These are phyloP conservation scores for Coronaproctus castanopsis DNA, from an alignment of 2,888 invertebrate species.

Conservation along the genomic window DNA sequence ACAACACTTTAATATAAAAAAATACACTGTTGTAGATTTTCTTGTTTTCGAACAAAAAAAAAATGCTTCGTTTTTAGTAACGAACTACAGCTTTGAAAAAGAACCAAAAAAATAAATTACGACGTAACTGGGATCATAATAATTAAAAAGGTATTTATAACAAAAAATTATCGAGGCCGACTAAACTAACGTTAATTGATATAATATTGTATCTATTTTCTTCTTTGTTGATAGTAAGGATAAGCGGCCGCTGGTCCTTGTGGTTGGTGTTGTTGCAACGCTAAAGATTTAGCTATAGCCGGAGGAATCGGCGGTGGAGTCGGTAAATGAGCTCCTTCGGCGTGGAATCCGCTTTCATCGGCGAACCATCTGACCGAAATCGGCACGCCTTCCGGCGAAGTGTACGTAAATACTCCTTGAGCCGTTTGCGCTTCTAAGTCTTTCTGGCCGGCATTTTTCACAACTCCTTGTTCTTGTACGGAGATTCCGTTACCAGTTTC, in stretches of 20 bases:
- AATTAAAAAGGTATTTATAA: too few relatives aligned
- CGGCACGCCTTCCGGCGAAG: conserved; percentile 47
- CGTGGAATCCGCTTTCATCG: conserved; percentile 58
- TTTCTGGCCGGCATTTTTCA: conserved; percentile 34
- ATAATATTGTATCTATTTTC: conserved; percentile 2
- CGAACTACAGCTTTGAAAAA: too few relatives aligned
- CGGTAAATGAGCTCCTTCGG: conserved; percentile 54
- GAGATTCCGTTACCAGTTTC: conserved; percentile 55
- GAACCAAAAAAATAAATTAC: too few relatives aligned
- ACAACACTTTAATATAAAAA: too few relatives aligned
- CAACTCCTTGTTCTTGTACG: conserved; percentile 45
- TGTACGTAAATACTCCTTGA: conserved; percentile 37
- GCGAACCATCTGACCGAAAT: conserved; percentile 40
- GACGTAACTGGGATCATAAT: too few relatives aligned
- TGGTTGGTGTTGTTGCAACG: conserved; percentile 22
- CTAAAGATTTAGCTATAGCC: conserved; percentile 30
- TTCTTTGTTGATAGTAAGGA: conserved; percentile 2
- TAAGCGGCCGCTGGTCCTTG: conserved; percentile 17
- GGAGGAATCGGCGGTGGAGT: conserved; percentile 56
- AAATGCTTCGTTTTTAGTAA: too few relatives aligned
- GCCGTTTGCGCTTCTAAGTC: conserved; percentile 21
- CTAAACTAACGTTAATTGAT: too few relatives aligned
- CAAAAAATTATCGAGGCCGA: too few relatives aligned
- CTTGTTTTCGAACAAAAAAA: too few relatives aligned
- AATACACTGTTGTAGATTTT: too few relatives aligned